Evolutionary conservation across 2,797 vertebrate species (phyloP), one percentile per base, ranked within the genome.

Genomic region (Helarctos malayanus): DNA sequence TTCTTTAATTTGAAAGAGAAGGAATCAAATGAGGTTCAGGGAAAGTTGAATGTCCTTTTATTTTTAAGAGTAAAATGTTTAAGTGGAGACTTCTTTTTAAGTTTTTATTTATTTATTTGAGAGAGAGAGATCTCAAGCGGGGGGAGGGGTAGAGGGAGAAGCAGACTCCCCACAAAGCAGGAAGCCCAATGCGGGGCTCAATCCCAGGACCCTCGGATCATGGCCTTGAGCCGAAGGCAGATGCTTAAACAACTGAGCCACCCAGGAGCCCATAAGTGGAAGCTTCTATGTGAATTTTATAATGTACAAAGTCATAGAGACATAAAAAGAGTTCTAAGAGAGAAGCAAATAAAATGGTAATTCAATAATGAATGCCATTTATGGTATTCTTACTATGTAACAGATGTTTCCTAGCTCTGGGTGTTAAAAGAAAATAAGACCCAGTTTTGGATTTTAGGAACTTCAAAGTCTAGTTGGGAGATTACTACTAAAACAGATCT

Each of bases 231-330:
- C 61, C 29, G 16, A 63, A 63, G 61, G 29, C 29, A 63, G 61
- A 63, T 5, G 7, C 29, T 63, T 63, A 63, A 63, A 14, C 6
- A 2, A 32, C 61, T 63, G 61, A 63, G 61, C 29, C 61, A 63
- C 29, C 61, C 61, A 7, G 29, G 61, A 0, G 2, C 14, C 61
- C 29, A 29, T 93, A 91, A 91, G 7, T 85, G 29, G 13, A 41
- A 25, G 92, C 56, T 83, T 94, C 82, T 52, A 15, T 73, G 41
- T 96, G 21, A 86, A 95, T 89, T 93, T 93, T 97, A 54, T 6
- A 95, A 47, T 56, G 18, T 63, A 95, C 38, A 89, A 86, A 73
- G 16, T 81, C 49, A 79, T 45, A 82, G 18, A 82, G 18, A 32
- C 59, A 82, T 97, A 52, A 89, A 47, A 89, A 11, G 7, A 19